These are phyloP conservation scores for Hippocampus zosterae DNA, from an alignment of 2,113 vertebrate species.

Conservation along the genomic window DNA sequence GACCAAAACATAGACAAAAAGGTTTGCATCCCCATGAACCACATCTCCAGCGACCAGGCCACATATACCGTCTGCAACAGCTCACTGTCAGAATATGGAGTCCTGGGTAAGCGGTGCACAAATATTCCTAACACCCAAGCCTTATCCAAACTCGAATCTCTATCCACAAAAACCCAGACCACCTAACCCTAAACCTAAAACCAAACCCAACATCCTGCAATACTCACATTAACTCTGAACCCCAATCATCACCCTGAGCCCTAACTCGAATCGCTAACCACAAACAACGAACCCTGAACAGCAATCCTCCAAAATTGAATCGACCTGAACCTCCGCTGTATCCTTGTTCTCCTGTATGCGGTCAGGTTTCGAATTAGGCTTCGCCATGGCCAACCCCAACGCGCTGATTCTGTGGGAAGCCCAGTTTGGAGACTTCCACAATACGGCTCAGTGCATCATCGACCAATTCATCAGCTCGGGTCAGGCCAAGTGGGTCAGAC, in stretches of 20 bases:
- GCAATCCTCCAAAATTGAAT: too few relatives aligned
- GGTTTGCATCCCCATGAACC: constrained; percentile 98
- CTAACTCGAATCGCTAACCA: too few relatives aligned
- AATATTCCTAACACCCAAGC: too few relatives aligned
- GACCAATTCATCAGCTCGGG: constrained; percentile 87
- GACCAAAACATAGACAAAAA: constrained; percentile 97
- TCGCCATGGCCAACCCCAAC: constrained; percentile 88
- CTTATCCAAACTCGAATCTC: too few relatives aligned
- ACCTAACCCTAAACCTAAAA: too few relatives aligned
- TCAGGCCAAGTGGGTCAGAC: constrained; percentile 84
- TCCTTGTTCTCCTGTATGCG: neutral
- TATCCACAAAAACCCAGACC: neutral
- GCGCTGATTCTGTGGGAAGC: constrained; percentile 85
- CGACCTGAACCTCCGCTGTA: constrained; percentile 8
- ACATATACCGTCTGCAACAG: constrained; percentile 97
- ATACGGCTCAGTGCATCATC: constrained; percentile 86
- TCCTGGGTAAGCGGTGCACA: constrained; percentile 67
- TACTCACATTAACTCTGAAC: too few relatives aligned
- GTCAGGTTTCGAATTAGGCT: constrained; percentile 73
- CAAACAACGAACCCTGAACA: too few relatives aligned
- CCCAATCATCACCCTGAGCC: too few relatives aligned
- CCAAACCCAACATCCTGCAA: too few relatives aligned
- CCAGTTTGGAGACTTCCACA: constrained; percentile 86
- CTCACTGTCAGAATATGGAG: constrained; percentile 92
- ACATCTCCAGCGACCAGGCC: constrained; percentile 88